A percentile compares a stretch with the other conserved stretches of the same genome.
These are phyloP conservation scores for Diarsia rubi DNA, from an alignment of 2,888 invertebrate genomes.

Conservation along the genomic window DNA sequence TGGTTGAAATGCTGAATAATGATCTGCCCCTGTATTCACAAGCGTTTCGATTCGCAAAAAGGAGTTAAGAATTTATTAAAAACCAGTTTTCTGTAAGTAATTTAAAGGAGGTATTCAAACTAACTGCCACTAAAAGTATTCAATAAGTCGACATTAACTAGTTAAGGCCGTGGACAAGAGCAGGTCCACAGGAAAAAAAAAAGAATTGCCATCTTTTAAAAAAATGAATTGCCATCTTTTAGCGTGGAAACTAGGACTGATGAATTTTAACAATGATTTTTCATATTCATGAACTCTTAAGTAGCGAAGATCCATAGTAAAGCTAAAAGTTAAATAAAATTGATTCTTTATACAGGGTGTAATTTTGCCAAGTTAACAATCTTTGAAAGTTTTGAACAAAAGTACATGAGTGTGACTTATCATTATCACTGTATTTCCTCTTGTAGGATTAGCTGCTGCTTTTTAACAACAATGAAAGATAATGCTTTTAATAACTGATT, in stretches of 20 bases:
- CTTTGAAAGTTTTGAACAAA: neutral
- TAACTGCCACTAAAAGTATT: neutral
- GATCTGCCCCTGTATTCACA: no score
- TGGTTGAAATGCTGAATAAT: no score
- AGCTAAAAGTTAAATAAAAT: neutral
- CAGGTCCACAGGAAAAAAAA: no score
- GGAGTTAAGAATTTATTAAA: no score
- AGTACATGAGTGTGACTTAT: neutral
- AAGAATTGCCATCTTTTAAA: neutral
- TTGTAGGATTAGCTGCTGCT: neutral
- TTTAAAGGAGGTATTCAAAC: no score
- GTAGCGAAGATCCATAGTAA: neutral
- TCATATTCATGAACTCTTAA: neutral
- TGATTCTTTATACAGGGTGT: neutral
- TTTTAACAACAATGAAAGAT: neutral
- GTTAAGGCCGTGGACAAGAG: no score
- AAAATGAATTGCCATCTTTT: neutral
- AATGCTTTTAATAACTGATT: slow-evolving; percentile 10
- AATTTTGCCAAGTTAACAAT: neutral
- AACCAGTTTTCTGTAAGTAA: no score
- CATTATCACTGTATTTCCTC: neutral
- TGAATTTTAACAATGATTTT: neutral
- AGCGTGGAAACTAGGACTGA: neutral
- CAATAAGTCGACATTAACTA: neutral
- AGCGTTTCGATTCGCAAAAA: no score